Base-by-base conservation (phyloP, 2,113 vertebrate genomes). In the Vulpes lagopus region DNA sequence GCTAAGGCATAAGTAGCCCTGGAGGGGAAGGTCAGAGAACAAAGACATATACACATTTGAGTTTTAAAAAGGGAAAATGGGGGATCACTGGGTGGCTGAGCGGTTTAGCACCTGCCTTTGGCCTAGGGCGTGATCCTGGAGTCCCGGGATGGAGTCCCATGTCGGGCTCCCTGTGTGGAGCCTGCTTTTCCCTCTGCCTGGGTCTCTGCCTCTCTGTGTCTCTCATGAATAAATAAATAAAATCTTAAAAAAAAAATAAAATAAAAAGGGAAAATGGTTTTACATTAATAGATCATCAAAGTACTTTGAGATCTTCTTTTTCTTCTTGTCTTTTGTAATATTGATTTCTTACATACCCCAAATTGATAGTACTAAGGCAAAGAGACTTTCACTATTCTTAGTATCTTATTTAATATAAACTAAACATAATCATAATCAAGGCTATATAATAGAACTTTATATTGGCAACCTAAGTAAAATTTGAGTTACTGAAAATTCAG, bases 401-500 rank as follows among this genome's bases (percentile, higher is more conserved):
- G 32, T 74, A 53, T n/a, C 35, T 59, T 80, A 71, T 62, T 64
- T 79, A 51, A 92, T 69, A 84, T 27, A 43, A 89, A 65, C 51
- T 16, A 86, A 94, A 49, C 16, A 38, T n/a, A 38, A 89, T 64
- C 7, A 93, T 32, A 64, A 92, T 59, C 23, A 71, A 89, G 22
- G 69, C 25, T 57, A 9, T 71, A 32, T 23, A 38, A 55, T 22
- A 64, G 55, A 64, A 23, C 27, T 79, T n/a, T 74, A 93, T 74
- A 65, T 35, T 86, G 62, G 17, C 38, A 89, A 78, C 30, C 79
- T 89, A 55, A 90, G 53, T 62, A 85, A 80, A 95, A 83, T 57
- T 30, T 69, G 25, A 95, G 57, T 83, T 92, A 25, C 23, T 96
- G n/a, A 96, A 85, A 73, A 83, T 84, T 83, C 53, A 73, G 22